Evolutionary conservation across 2,888 invertebrate genomes (phyloP).

Genomic region (Synergus japonicus): DNA sequence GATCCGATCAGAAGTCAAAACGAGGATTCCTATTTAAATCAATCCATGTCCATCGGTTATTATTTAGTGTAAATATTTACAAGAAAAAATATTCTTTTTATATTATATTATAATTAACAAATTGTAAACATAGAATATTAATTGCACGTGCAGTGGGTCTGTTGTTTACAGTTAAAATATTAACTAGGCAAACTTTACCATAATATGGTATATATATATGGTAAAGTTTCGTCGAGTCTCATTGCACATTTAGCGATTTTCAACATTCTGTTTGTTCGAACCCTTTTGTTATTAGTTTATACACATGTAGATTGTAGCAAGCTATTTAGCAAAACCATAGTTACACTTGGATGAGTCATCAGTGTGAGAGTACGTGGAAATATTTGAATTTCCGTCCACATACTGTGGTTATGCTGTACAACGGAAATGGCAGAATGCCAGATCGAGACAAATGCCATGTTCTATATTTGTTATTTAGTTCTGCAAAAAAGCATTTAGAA

Average conservation of each 20-base stretch:
- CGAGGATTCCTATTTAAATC: no score
- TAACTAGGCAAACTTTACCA: no score
- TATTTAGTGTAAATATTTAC: no score
- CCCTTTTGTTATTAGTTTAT: background rate
- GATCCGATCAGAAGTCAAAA: no score
- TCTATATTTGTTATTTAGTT: slow-evolving; percentile 24
- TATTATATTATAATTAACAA: no score
- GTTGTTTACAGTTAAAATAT: no score
- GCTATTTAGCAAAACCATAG: slow-evolving; percentile 16
- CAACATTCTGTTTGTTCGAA: background rate
- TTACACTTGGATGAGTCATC: slow-evolving; percentile 20
- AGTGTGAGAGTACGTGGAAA: slow-evolving; percentile 21
- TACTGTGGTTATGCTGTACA: slow-evolving; percentile 15
- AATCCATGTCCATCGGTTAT: no score
- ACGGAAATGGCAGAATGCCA: slow-evolving; percentile 35
- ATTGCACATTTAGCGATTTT: background rate
- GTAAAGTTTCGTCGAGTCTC: background rate
- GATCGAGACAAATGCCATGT: slow-evolving; percentile 29
- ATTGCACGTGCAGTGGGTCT: no score
- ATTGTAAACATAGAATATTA: no score
- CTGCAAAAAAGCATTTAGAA: background rate
- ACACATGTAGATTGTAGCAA: background rate
- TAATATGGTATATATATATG: no score
- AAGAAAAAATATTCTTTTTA: no score
- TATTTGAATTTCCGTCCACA: slow-evolving; percentile 29